phyloP scores from a whole-genome alignment of 2,113 vertebrate genomes.

The Dascyllus trimaculatus region DNA sequence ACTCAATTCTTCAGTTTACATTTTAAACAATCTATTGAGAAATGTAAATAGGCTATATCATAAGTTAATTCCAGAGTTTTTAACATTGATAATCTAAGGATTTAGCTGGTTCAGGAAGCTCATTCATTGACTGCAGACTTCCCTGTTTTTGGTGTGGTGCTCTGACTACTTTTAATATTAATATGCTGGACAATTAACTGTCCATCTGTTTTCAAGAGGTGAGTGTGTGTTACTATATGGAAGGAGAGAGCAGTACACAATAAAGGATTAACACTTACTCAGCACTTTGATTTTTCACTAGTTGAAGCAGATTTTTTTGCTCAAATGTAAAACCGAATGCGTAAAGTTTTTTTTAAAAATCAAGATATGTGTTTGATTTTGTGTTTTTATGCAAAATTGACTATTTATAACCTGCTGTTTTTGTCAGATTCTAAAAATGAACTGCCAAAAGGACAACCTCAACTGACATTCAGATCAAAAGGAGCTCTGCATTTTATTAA shows the following conservation, averaged over 20 bases:
- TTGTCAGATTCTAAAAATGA: neutral
- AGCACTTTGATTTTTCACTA: too few relatives aligned
- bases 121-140: too few relatives aligned
- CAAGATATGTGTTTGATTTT: too few relatives aligned
- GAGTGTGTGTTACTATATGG: neutral
- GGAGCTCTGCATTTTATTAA: neutral
- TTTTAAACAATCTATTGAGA: neutral
- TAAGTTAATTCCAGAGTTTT: neutral
- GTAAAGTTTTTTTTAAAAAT: too few relatives aligned
- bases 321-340: neutral
- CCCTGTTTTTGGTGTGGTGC: too few relatives aligned
- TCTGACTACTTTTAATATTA: too few relatives aligned
- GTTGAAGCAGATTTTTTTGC: neutral
- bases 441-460: neutral
- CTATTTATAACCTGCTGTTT: too few relatives aligned
- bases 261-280: neutral
- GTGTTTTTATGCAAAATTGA: too few relatives aligned
- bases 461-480: neutral
- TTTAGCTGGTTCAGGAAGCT: too few relatives aligned
- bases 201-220: neutral
- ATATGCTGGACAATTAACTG: too few relatives aligned
- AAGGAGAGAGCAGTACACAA: neutral
- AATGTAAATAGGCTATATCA: neutral
- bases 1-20: neutral
- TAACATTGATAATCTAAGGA: neutral